Evolutionary conservation across 2,888 invertebrate species (phyloP).

Genomic region (Candidula unifasciata): DNA sequence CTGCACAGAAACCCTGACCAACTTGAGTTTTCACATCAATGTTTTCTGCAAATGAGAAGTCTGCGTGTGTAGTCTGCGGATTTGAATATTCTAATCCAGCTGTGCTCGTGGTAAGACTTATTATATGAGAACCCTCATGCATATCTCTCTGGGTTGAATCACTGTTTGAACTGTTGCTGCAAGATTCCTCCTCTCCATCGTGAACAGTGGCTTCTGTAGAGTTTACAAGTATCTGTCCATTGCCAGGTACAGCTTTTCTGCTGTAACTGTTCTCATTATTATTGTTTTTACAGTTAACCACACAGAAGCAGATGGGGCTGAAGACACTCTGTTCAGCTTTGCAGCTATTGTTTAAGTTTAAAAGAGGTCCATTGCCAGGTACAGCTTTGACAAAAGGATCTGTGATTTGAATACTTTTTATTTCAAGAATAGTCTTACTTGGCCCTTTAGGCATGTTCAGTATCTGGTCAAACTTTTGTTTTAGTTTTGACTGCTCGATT

Average conservation of each 20-base stretch:
- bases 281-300: neutral
- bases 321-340: neutral
- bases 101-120: too few species aligned
- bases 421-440: neutral
- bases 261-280: neutral
- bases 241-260: neutral
- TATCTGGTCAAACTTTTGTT: neutral
- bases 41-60: neutral
- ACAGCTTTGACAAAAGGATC: constrained; percentile 20
- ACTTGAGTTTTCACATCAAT: neutral
- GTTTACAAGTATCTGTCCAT: neutral
- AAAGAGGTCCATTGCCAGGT: neutral
- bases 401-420: neutral
- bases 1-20: neutral
- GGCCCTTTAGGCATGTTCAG: neutral
- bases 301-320: neutral
- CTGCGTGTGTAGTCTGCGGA: neutral
- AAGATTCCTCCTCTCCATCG: neutral
- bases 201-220: neutral
- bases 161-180: neutral
- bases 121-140: neutral
- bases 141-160: neutral
- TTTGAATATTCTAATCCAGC: too few species aligned
- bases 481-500: constrained; percentile 43
- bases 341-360: neutral